Base-by-base conservation (phyloP, 2,797 vertebrate genomes). In the Sebastes iracundus region DNA sequence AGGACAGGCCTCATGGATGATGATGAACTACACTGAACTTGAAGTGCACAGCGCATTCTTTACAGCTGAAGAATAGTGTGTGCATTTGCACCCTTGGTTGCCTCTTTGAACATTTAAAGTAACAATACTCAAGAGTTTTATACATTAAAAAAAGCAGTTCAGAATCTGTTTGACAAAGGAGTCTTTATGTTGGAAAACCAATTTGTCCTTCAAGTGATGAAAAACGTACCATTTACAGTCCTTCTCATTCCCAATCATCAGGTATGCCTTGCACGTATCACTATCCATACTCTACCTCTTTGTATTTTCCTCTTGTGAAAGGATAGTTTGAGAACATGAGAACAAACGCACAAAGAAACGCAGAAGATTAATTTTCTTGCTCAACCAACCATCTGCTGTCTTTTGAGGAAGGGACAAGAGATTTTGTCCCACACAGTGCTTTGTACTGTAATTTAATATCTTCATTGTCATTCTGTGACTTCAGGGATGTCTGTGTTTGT, bases 291-390 rank as follows among this genome's bases (percentile, higher is more conserved):
- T 23, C 25, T 22, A 25, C 7, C 2, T 55, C 18, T 72, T 65
- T 64, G 4, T 59, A 30, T 42, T 69, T 65, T 72, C 13, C 7
- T 46, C 16, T 75, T 72, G 53, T 27, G 11, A 73, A 62, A 73
- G n/a, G 32, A 38, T 27, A 38, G 4, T 64, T 52, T 22, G 52
- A 68, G 23, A 25, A 77, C 60, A 46, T 22, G 6, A 52, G 42
- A 62, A 75, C 49, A 76, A 77, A 67, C 7, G 42, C 30, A 80
- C 72, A 81, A 30, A 66, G 71, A 35, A 62, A 33, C 23, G 58
- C 46, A 8, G 0, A 65, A 62, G 33, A 70, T 33, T 52, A 1
- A 3, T 60, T 60, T 52, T 66, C 13, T 59, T 35, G 14, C 18
- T 59, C 13, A 69, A 33, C 6, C 10, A 46, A 61, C 69, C 64